Percentiles rank a stretch among this genome's conserved stretches.
Conservation (phyloP, 1,140 invertebrate species). For the Hypothenemus hampei region DNA sequence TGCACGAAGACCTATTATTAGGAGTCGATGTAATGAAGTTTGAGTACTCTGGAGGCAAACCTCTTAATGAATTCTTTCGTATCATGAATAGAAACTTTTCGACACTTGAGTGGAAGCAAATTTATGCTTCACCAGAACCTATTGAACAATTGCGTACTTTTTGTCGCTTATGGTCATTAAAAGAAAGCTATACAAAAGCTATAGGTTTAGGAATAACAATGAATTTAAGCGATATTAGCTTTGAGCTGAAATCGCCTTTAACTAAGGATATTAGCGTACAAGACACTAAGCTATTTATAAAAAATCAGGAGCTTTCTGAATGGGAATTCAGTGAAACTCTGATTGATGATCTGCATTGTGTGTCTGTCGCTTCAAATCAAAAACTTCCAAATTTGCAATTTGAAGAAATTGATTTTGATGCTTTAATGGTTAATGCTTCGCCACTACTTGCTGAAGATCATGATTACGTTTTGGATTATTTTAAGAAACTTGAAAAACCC, state of each 20-base stretch:
- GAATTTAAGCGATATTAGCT: constrained; percentile 70
- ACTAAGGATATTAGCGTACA: constrained; percentile 48
- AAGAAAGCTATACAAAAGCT: constrained; percentile 93
- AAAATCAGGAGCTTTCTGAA: constrained; percentile 54
- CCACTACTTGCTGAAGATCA: constrained; percentile 51
- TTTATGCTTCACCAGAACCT: constrained; percentile 52
- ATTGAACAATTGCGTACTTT: constrained; percentile 65
- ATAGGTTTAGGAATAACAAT: constrained; percentile 78
- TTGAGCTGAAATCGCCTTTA: constrained; percentile 57
- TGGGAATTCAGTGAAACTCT: constrained; percentile 88
- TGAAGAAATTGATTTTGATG: constrained; percentile 49
- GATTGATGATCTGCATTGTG: constrained; percentile 73
- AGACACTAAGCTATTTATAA: constrained; percentile 65
- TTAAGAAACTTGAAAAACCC: constrained; percentile 36
- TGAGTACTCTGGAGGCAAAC: constrained; percentile 60
- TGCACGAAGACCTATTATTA: constrained; percentile 32
- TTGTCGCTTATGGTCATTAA: constrained; percentile 85
- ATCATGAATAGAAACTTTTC: constrained; percentile 83
- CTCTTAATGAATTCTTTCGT: constrained; percentile 72
- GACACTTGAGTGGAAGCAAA: constrained; percentile 70
- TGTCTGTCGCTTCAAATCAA: constrained; percentile 64
- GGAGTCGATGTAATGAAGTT: constrained; percentile 75
- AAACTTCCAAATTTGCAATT: constrained; percentile 40
- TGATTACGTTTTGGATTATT: constrained; percentile 48
- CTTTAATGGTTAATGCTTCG: constrained; percentile 53